Conservation (phyloP, 2,113 vertebrate genomes). For the Ptychochromis oligacanthus region DNA sequence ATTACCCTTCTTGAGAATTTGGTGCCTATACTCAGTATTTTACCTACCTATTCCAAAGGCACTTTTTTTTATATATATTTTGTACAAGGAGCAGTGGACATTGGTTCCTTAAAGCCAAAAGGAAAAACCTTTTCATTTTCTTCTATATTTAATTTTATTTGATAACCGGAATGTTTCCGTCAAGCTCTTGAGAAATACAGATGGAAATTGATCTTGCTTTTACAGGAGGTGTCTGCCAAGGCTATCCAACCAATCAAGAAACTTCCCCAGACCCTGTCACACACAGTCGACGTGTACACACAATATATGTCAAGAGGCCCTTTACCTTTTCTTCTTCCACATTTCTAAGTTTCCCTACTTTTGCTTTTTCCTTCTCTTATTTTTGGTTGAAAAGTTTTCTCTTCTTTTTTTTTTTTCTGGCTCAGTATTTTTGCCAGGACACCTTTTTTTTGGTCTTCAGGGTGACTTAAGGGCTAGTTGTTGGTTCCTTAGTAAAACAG, state of each 20-base stretch:
- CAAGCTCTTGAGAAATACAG: slow-evolving; percentile 90
- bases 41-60: slow-evolving; percentile 12
- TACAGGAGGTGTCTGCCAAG: slow-evolving; percentile 44
- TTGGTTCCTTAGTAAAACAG: not conserved
- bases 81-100: slow-evolving; percentile 71
- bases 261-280: slow-evolving; percentile 19
- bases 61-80: slow-evolving; percentile 17
- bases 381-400: not conserved
- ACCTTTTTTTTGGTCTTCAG: not conserved
- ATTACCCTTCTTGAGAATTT: slow-evolving; percentile 28
- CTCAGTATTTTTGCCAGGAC: slow-evolving; percentile 1
- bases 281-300: slow-evolving; percentile 34
- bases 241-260: slow-evolving; percentile 8
- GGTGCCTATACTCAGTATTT: slow-evolving; percentile 13
- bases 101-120: slow-evolving; percentile 23
- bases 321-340: not conserved
- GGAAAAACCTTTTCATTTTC: slow-evolving; percentile 12
- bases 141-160: slow-evolving; percentile 19
- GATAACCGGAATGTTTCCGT: slow-evolving; percentile 44
- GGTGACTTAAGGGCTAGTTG: not conserved
- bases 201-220: slow-evolving; percentile 70
- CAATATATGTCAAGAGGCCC: not conserved
- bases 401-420: not conserved
- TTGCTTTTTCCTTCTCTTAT: not conserved
- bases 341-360: slow-evolving; percentile 6